Evolutionary conservation across 2,888 invertebrate genomes (phyloP).

Genomic region (Pheosia tremula): DNA sequence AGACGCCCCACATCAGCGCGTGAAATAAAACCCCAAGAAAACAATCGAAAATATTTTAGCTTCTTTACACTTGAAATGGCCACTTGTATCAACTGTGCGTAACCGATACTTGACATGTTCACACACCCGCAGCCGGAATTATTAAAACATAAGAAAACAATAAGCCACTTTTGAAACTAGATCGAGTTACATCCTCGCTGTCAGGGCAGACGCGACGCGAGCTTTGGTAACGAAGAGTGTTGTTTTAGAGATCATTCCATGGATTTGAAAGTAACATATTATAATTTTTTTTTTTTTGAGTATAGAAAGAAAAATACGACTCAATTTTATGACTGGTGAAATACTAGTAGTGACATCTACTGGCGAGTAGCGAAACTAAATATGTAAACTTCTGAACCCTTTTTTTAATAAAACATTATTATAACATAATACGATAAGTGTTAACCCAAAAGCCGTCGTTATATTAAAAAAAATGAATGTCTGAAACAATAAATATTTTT

Average conservation of each 20-base stretch:
- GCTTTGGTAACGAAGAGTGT: constrained; percentile 11
- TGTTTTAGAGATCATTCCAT: constrained; percentile 14
- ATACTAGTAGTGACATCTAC: constrained; percentile 36
- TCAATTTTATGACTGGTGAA: not conserved
- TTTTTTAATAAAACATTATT: no score
- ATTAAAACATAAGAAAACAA: constrained; percentile 48
- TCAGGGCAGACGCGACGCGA: constrained; percentile 30
- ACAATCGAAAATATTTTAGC: constrained; percentile 2
- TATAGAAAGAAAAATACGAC: constrained; percentile 7
- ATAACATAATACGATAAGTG: no score
- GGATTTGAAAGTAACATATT: constrained; percentile 6
- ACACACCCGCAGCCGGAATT: constrained; percentile 30
- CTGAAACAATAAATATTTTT: no score
- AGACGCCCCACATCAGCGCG: not conserved
- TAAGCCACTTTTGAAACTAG: constrained; percentile 31
- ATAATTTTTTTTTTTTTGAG: not conserved
- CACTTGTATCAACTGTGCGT: constrained; percentile 17
- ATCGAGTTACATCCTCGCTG: constrained; percentile 40
- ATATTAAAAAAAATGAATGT: no score
- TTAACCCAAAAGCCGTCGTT: no score
- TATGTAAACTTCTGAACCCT: no score
- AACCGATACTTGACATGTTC: constrained; percentile 34
- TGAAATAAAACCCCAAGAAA: not conserved
- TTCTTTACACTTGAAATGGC: constrained; percentile 13
- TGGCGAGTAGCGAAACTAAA: constrained; percentile 27